These are phyloP conservation scores for Ormyrus nitidulus DNA, from an alignment of 2,888 invertebrate species.

Conservation along the genomic window DNA sequence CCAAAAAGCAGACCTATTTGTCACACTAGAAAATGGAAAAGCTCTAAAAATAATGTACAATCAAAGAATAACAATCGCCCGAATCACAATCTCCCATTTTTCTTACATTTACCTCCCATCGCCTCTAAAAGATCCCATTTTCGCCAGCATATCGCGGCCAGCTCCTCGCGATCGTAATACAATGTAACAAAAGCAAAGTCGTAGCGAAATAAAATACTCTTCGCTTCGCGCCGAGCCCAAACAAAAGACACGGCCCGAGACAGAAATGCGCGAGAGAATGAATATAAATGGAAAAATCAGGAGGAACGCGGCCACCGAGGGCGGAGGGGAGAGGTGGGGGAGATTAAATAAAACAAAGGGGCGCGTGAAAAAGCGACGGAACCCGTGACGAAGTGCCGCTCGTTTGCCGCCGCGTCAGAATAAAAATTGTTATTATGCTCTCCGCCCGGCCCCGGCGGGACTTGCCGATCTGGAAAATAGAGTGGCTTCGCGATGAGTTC, in stretches of 20 bases:
- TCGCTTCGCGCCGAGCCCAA: background rate
- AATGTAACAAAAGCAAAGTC: background rate
- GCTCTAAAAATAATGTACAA: too few species aligned
- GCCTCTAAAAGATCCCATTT: too few species aligned
- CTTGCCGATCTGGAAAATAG: slow-evolving; percentile 28
- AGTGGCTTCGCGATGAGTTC: background rate
- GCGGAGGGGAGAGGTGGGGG: too few species aligned
- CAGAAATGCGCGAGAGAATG: slow-evolving; percentile 1
- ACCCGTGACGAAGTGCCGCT: background rate
- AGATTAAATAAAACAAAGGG: slow-evolving; percentile 27
- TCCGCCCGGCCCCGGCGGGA: background rate
- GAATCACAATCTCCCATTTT: too few species aligned
- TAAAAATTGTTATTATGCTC: background rate
- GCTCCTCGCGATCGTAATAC: too few species aligned
- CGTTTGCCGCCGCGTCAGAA: slow-evolving; percentile 20
- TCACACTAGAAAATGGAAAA: too few species aligned
- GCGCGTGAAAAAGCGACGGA: background rate
- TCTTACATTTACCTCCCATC: too few species aligned
- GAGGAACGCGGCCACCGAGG: background rate
- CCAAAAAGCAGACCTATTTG: too few species aligned
- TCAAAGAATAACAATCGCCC: too few species aligned
- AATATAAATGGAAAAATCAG: slow-evolving; percentile 30
- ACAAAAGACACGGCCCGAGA: background rate
- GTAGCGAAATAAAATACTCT: background rate
- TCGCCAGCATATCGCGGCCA: too few species aligned